These are phyloP conservation scores for Drosophila oshimai DNA, from an alignment of 1,140 invertebrate species.

Conservation along the genomic window DNA sequence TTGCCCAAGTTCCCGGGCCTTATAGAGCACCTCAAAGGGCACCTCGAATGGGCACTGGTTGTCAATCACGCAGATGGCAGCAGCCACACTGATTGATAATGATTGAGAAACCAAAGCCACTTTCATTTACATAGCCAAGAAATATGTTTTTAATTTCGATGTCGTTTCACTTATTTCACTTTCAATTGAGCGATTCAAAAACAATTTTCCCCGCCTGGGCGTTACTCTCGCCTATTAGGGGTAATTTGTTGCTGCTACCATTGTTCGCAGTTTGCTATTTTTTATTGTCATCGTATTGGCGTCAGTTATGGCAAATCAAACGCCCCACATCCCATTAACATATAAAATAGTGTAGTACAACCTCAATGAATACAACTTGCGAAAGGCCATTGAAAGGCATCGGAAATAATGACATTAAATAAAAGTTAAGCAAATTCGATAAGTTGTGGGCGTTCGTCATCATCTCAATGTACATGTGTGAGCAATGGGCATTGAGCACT, in stretches of 20 bases:
- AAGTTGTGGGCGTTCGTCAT: conserved; percentile 53
- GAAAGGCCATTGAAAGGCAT: conserved; percentile 38
- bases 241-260: conserved; percentile 26
- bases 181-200: conserved; percentile 27
- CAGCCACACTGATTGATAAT: conserved; percentile 42
- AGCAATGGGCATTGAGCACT: neutral
- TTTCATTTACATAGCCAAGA: conserved; percentile 38
- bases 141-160: conserved; percentile 23
- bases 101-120: conserved; percentile 8
- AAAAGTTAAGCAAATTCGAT: conserved; percentile 52
- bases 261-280: neutral
- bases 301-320: conserved; percentile 51
- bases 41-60: conserved; percentile 2
- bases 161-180: neutral
- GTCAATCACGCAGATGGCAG: conserved; percentile 27
- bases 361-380: conserved; percentile 28
- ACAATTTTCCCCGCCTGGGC: conserved; percentile 35
- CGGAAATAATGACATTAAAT: conserved; percentile 49
- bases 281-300: conserved; percentile 47
- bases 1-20: conserved; percentile 47
- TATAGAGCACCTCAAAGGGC: conserved; percentile 49
- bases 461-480: neutral
- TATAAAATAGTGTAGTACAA: conserved; percentile 11
- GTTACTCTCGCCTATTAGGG: conserved; percentile 33
- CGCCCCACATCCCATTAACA: conserved; percentile 41